phyloP scores from a whole-genome alignment of 1,140 invertebrate genomes.

The Solen grandis region DNA sequence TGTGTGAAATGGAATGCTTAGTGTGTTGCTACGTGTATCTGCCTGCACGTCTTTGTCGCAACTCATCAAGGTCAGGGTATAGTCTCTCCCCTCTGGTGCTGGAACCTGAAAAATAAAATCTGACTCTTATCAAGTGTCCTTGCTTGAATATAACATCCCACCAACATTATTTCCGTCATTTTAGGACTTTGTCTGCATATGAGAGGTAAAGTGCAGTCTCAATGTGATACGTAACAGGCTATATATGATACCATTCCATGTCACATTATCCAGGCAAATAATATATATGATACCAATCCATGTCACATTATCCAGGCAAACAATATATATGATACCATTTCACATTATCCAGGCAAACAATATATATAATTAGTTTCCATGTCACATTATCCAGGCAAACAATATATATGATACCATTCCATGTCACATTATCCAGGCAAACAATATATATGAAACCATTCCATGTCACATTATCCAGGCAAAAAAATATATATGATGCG shows the following conservation, averaged over 20 bases:
- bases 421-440: too few species aligned
- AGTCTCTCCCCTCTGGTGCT: constrained; percentile 41
- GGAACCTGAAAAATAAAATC: constrained; percentile 8
- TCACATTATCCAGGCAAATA: too few species aligned
- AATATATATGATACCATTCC: too few species aligned
- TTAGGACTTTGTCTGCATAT: too few species aligned
- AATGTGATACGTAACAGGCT: background rate
- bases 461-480: background rate
- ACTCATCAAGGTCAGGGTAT: constrained; percentile 70
- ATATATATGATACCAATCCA: too few species aligned
- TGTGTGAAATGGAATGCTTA: too few species aligned
- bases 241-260: background rate
- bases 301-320: too few species aligned
- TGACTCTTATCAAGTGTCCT: background rate
- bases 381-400: too few species aligned
- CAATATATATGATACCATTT: too few species aligned
- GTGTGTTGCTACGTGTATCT: constrained; percentile 60
- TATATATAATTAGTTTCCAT: too few species aligned
- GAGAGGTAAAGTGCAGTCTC: background rate
- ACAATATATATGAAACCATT: too few species aligned
- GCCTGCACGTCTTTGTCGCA: constrained; percentile 58
- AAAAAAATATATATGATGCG: background rate
- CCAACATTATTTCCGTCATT: background rate
- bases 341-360: too few species aligned
- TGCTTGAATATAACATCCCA: background rate